Evolutionary conservation across 2,888 invertebrate species (phyloP).

Genomic region (Psylliodes chrysocephalus): DNA sequence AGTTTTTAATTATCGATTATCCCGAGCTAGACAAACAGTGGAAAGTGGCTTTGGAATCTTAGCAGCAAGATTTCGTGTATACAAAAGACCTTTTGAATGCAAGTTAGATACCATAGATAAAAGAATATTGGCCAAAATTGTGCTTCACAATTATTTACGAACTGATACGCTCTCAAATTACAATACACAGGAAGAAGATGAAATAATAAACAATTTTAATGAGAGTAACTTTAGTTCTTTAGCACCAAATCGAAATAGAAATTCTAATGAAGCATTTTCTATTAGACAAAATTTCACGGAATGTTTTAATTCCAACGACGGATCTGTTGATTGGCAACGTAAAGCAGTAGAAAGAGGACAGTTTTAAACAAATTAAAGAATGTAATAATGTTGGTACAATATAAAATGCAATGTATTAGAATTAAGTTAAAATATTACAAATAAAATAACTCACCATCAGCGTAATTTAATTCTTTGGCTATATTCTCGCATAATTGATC

Average conservation of each 20-base stretch:
- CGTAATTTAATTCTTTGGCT: slow-evolving; percentile 7
- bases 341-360: too few species aligned
- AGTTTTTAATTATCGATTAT: too few species aligned
- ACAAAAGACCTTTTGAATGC: slow-evolving; percentile 23
- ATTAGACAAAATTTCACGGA: slow-evolving; percentile 23
- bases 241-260: slow-evolving; percentile 19
- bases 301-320: too few species aligned
- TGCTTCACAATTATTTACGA: slow-evolving; percentile 11
- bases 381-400: background rate
- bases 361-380: background rate
- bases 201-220: slow-evolving; percentile 1
- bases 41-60: background rate
- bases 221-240: slow-evolving; percentile 6
- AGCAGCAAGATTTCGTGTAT: too few species aligned
- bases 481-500: slow-evolving; percentile 13
- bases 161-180: slow-evolving; percentile 5
- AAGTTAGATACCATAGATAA: slow-evolving; percentile 27
- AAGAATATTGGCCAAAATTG: slow-evolving; percentile 25
- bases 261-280: slow-evolving; percentile 24
- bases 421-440: slow-evolving; percentile 7
- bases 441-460: background rate
- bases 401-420: too few species aligned
- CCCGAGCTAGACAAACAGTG: slow-evolving; percentile 25
- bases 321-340: too few species aligned
- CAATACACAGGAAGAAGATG: slow-evolving; percentile 10